These are phyloP conservation scores for Hyppa rectilinea DNA, from an alignment of 2,888 invertebrate species.

Conservation along the genomic window DNA sequence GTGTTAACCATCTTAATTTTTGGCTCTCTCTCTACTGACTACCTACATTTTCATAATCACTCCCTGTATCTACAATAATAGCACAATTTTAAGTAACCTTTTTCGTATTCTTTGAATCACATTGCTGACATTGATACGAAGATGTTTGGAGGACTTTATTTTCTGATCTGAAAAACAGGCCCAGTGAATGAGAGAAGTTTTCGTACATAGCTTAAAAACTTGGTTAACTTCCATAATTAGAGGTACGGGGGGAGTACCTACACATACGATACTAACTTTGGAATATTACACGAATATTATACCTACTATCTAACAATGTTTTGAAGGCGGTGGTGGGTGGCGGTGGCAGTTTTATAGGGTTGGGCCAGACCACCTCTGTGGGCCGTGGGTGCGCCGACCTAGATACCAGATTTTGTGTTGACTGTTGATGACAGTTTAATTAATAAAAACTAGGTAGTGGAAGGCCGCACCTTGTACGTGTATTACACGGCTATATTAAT, in stretches of 20 bases:
- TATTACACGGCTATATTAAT: slow-evolving; percentile 30
- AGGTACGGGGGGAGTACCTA: too few species aligned
- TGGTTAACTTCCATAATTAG: neutral
- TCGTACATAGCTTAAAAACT: neutral
- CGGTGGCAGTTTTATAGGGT: slow-evolving; percentile 44
- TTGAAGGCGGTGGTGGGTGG: slow-evolving; percentile 37
- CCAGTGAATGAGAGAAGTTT: neutral
- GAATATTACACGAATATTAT: slow-evolving; percentile 19
- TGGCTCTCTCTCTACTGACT: too few species aligned
- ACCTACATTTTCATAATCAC: too few species aligned
- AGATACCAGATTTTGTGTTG: slow-evolving; percentile 75
- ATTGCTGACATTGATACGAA: neutral
- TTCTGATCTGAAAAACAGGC: neutral
- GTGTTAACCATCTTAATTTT: too few species aligned
- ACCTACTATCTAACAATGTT: slow-evolving; percentile 28
- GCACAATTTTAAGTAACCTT: neutral
- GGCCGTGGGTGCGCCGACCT: slow-evolving; percentile 80
- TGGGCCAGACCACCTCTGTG: slow-evolving; percentile 58
- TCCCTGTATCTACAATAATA: too few species aligned
- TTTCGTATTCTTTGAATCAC: neutral
- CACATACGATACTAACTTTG: too few species aligned
- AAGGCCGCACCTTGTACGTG: slow-evolving; percentile 64
- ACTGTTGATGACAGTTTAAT: slow-evolving; percentile 74
- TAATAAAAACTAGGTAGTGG: slow-evolving; percentile 70
- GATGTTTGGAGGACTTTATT: neutral